Conservation (phyloP, 2,797 vertebrate species). For the Galago senegalensis region DNA sequence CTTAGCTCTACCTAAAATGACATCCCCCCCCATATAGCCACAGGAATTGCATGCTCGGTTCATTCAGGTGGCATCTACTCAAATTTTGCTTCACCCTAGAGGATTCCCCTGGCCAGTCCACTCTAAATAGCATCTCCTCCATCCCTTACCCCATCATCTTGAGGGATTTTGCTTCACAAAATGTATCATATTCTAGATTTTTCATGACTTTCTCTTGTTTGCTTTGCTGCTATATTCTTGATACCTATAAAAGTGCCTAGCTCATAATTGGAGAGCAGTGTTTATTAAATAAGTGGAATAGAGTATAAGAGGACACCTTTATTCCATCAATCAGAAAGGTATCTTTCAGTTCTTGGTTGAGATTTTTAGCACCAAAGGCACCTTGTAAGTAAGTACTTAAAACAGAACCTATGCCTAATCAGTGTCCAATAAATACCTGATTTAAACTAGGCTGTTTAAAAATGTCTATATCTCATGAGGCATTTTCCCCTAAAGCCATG, state of each 20-base stretch:
- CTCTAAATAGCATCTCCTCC: background rate
- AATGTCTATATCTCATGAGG: background rate
- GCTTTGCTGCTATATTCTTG: background rate
- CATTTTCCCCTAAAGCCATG: background rate
- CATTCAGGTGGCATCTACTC: background rate
- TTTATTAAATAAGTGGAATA: constrained; percentile 2
- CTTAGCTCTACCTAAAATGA: background rate
- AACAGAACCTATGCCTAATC: background rate
- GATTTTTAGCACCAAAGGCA: constrained; percentile 20
- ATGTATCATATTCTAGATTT: background rate
- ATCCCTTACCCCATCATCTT: background rate
- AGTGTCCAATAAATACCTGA: background rate
- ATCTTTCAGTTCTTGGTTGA: background rate
- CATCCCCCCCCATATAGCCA: background rate
- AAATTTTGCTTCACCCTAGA: background rate
- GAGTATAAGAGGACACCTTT: background rate
- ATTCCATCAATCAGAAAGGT: background rate
- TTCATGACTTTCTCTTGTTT: background rate
- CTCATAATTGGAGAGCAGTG: background rate
- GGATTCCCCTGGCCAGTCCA: background rate
- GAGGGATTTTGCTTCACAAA: constrained; percentile 1
- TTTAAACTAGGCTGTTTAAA: constrained; percentile 33
- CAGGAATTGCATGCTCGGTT: background rate
- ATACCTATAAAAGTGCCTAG: background rate
- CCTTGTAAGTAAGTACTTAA: background rate